These are phyloP conservation scores for Argyra leucocephala DNA, from an alignment of 2,888 invertebrate species.

Conservation along the genomic window DNA sequence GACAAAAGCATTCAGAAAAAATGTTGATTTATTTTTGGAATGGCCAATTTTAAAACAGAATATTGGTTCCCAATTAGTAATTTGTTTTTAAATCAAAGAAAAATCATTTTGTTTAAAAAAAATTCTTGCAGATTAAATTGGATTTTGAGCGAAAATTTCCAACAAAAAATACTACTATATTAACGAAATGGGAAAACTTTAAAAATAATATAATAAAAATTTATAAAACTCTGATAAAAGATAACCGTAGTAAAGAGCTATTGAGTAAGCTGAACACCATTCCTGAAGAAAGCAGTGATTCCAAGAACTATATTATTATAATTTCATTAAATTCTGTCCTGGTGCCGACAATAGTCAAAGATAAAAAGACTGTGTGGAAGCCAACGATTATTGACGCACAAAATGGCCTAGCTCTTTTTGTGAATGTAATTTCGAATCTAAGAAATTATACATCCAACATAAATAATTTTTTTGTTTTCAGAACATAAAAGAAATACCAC, in stretches of 20 bases:
- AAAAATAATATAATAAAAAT: background rate
- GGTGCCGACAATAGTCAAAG: background rate
- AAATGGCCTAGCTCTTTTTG: background rate
- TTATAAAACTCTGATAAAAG: background rate
- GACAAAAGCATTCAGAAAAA: background rate
- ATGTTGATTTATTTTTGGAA: background rate
- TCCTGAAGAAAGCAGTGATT: background rate
- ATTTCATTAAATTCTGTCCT: background rate
- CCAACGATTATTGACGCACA: background rate
- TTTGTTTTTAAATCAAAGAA: background rate
- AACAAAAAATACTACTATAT: background rate
- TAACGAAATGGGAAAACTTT: background rate
- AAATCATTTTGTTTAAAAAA: background rate
- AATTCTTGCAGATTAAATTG: background rate
- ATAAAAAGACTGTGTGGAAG: background rate
- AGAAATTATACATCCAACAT: background rate
- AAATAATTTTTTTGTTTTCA: background rate
- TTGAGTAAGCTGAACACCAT: background rate
- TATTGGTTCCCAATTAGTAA: background rate
- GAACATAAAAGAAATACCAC: background rate
- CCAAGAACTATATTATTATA: background rate
- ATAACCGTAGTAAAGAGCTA: background rate
- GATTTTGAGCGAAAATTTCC: background rate
- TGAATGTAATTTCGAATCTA: background rate
- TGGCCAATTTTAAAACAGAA: background rate